Base-by-base conservation (phyloP, 2,113 vertebrate species). In the Cettia cetti region DNA sequence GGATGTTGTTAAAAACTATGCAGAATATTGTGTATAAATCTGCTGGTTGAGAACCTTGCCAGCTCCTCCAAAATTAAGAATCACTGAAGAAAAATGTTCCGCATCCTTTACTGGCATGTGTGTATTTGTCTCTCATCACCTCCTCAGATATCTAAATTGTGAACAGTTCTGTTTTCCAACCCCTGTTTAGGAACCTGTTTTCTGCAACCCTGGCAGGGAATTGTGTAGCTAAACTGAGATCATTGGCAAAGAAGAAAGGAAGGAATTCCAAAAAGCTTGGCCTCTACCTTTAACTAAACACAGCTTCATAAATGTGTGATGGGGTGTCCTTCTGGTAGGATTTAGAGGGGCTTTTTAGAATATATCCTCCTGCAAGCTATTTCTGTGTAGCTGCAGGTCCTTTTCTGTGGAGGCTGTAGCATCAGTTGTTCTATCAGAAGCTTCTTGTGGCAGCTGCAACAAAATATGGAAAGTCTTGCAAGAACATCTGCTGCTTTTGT, bases 401-500 rank as follows among this genome's bases (percentile, higher is more conserved):
- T 82, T 87, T 89, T 60, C 86, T 90, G 47, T 27, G 49, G 24
- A 75, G 71, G 14, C 21, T 60, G 17, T 30, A 77, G 15, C 59
- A 90, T 92, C 88, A 93, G 57, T 88, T 95, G 85, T 83, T 95
- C n/a, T 63, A 44, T 31, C 39, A 15, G 39, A 57, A 90, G 31
- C 19, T 70, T 66, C 59, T 69, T 50, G 50, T 12, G 57, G 80
- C 94, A 95, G 96, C 95, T 97, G 92, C 88, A 81, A 70, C 15
- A 89, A 95, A 96, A 93, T 78, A 81, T 74, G 88, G 90, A 89
- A 93, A 89, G 37, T 63, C 79, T 90, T 88, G 44, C 47, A 88
- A 44, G 76, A 95, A n/a, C 86, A 90, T 88, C 75, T 83, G 94
- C 47, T 94, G 39, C 27, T 74, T 35, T 81, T 59, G 42, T 52